Conservation (phyloP, 2,797 vertebrate genomes). For the Chanos chanos region DNA sequence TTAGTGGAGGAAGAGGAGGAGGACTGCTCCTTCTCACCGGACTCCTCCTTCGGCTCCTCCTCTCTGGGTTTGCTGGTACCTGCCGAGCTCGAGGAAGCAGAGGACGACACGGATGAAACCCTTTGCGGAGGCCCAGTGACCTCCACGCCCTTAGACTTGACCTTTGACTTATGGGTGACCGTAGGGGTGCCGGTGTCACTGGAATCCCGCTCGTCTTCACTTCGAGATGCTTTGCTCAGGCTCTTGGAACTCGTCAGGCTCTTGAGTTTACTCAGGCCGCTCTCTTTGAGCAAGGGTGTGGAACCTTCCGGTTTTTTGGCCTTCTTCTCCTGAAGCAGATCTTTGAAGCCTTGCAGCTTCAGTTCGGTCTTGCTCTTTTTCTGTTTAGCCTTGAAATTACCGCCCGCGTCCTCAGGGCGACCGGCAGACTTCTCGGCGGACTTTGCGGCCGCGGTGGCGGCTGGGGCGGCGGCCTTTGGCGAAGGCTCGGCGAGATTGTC, state of each 20-base stretch:
- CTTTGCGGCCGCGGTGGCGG: slow-evolving; percentile 40
- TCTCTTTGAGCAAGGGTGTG: slow-evolving; percentile 49
- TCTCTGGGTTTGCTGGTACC: slow-evolving; percentile 49
- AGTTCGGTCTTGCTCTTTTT: slow-evolving; percentile 74
- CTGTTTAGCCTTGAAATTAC: slow-evolving; percentile 64
- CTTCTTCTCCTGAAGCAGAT: slow-evolving; percentile 66
- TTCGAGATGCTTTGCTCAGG: slow-evolving; percentile 56
- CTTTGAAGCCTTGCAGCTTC: slow-evolving; percentile 69
- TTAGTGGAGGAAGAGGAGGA: slow-evolving; percentile 57
- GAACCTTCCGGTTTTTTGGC: slow-evolving; percentile 53
- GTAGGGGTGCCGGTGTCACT: slow-evolving; percentile 77
- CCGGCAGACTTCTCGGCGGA: slow-evolving; percentile 40
- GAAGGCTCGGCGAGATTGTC: slow-evolving; percentile 22
- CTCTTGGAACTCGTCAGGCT: slow-evolving; percentile 59
- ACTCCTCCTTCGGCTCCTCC: slow-evolving; percentile 64
- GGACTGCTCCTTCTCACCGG: slow-evolving; percentile 56
- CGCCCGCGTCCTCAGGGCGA: slow-evolving; percentile 30
- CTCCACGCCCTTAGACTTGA: slow-evolving; percentile 56
- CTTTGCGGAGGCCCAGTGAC: slow-evolving; percentile 32
- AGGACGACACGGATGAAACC: slow-evolving; percentile 53
- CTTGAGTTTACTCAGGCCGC: slow-evolving; percentile 67
- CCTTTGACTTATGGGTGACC: slow-evolving; percentile 41
- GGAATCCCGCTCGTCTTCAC: slow-evolving; percentile 74
- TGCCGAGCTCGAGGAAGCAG: slow-evolving; percentile 43
- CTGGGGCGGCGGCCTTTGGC: slow-evolving; percentile 44